Evolutionary conservation across 2,113 vertebrate genomes (phyloP).

Genomic region (Neopipo cinnamomea): DNA sequence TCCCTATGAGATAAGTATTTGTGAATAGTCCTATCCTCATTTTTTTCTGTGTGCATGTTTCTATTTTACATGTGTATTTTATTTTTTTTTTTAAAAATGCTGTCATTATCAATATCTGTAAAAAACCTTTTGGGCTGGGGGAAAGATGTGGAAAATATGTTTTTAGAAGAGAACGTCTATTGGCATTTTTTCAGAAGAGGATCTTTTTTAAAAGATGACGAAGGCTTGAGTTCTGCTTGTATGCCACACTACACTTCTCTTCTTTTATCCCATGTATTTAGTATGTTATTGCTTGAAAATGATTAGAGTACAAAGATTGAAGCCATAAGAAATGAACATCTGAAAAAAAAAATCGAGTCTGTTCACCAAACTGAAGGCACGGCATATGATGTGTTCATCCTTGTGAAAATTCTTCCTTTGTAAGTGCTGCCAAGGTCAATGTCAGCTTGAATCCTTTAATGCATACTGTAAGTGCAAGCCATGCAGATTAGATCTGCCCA

Average conservation of each 20-base stretch:
- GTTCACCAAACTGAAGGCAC: conserved; percentile 1
- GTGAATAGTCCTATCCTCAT: not conserved
- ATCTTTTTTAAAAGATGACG: not conserved
- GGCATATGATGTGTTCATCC: not conserved
- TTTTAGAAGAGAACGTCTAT: not conserved
- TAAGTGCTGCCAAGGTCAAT: conserved; percentile 47
- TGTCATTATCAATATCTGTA: not conserved
- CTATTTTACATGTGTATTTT: not conserved
- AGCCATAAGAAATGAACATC: not conserved
- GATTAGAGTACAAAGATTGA: not conserved
- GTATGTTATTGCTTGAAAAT: not conserved
- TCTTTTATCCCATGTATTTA: not conserved
- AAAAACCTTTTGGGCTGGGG: not conserved
- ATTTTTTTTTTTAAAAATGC: not conserved
- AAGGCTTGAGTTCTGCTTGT: not conserved
- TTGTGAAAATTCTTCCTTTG: conserved; percentile 46
- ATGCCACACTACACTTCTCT: not conserved
- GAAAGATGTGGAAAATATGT: not conserved
- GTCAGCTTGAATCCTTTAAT: conserved; percentile 50
- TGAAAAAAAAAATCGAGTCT: not conserved
- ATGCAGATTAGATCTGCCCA: conserved; percentile 43
- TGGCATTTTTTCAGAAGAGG: not conserved
- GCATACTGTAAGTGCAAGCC: conserved; percentile 18
- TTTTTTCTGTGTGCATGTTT: not conserved
- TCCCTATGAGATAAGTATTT: not conserved